Evolutionary conservation across 1,140 invertebrate species (phyloP), one percentile per base, ranked within the genome.

Genomic region (Nephila pilipes): DNA sequence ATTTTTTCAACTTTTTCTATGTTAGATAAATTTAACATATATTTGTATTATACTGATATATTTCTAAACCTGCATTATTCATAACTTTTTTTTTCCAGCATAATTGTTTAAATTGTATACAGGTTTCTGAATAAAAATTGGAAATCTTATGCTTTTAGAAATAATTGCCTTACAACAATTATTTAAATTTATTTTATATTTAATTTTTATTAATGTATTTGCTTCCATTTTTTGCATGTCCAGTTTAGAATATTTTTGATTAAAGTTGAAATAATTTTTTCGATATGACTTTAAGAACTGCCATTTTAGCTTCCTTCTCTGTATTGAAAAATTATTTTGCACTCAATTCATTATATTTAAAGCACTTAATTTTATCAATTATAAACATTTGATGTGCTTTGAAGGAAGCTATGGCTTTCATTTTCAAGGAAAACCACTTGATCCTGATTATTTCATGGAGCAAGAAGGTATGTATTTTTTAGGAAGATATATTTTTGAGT

Each of bases 401-500:
- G 54, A 83, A 83, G 85, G 85, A 58, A 87, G 85, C 85, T 60
- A 87, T 87, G 46, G 57, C 85, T 87, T 36, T 58, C 29, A 58
- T 87, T 83, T 55, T 83, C n/a, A 54, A 60, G 46, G 20, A 87
- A n/a, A 60, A 60, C 85, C 20, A 63, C 58, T 38, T 25, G 57
- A 87, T 63, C 55, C 58, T 20, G 85, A 54, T 87, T 32, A 14
- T 87, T 87, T 60, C 46, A 18, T 36, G 85, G 29, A 87, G 57
- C 85, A 32, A 63, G 25, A 32, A 60, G 85, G 85, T 87, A 87
- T 87, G 85, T 87, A 87, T 87, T 60, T 63, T 87, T 87, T 10
- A 60, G 85, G 32, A 12, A 75, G 69, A 75, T 75, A 75, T 75
- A 25, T 69, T 69, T 75, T 65, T 65, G 25, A 65, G 25, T 22